Evolutionary conservation across 2,888 invertebrate genomes (phyloP).

Genomic region (Aphelenchoides bicaudatus): DNA sequence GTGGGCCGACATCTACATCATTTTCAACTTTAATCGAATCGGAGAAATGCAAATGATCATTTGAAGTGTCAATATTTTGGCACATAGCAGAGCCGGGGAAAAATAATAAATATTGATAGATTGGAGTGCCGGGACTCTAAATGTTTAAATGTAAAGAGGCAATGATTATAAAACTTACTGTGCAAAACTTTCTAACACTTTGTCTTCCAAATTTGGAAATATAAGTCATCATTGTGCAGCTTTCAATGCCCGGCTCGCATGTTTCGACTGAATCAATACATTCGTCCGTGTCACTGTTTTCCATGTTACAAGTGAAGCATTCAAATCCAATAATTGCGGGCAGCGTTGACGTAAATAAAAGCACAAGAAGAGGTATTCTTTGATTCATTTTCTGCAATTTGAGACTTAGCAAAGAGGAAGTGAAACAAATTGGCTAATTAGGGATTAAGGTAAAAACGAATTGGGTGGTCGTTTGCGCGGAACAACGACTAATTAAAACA

Average conservation of each 20-base stretch:
- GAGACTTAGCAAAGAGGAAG: too few relatives aligned
- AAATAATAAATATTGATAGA: slow-evolving; percentile 53
- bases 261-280: slow-evolving; percentile 46
- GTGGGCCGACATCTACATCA: background rate
- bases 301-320: slow-evolving; percentile 50
- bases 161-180: too few relatives aligned
- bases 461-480: too few relatives aligned
- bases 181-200: slow-evolving; percentile 55
- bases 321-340: too few relatives aligned
- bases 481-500: too few relatives aligned
- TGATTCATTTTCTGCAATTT: too few relatives aligned
- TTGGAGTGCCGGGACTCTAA: slow-evolving; percentile 46
- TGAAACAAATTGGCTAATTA: too few relatives aligned
- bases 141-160: too few relatives aligned
- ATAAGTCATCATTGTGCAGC: slow-evolving; percentile 39
- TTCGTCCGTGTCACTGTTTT: slow-evolving; percentile 33
- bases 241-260: slow-evolving; percentile 31
- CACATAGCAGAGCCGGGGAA: slow-evolving; percentile 53
- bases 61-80: slow-evolving; percentile 50
- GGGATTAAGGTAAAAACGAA: too few relatives aligned
- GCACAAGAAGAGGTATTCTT: too few relatives aligned
- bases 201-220: slow-evolving; percentile 23
- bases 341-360: too few relatives aligned
- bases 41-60: background rate
- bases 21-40: background rate